Evolutionary conservation across 1,140 invertebrate species (phyloP).

Genomic region (Lasaia peninsularis): DNA sequence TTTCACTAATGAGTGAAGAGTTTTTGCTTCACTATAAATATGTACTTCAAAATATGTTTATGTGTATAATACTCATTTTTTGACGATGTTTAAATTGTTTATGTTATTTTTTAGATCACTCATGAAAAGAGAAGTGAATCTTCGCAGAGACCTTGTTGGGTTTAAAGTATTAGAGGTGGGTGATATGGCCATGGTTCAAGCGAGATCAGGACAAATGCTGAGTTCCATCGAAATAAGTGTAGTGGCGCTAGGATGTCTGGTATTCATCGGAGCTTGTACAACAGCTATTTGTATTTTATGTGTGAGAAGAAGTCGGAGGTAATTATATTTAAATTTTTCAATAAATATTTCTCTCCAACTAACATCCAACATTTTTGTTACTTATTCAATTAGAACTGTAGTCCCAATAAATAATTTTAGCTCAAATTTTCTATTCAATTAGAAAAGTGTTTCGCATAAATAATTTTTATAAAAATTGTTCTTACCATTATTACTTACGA

Average conservation of each 20-base stretch:
- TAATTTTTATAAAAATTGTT: too few relatives aligned
- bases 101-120: conserved; percentile 76
- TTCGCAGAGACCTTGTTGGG: conserved; percentile 79
- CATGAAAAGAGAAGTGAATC: conserved; percentile 78
- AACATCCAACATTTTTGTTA: conserved; percentile 5
- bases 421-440: too few relatives aligned
- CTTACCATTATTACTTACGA: too few relatives aligned
- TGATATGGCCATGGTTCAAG: conserved; percentile 54
- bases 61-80: too few relatives aligned
- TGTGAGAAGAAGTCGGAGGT: conserved; percentile 82
- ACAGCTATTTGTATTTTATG: conserved; percentile 89
- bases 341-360: neutral
- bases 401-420: too few relatives aligned
- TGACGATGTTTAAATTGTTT: too few relatives aligned
- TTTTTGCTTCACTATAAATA: too few relatives aligned
- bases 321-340: conserved; percentile 15
- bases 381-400: neutral
- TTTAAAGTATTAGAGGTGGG: conserved; percentile 79
- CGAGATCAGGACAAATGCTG: conserved; percentile 47
- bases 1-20: too few relatives aligned
- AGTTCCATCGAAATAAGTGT: conserved; percentile 89
- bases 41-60: too few relatives aligned
- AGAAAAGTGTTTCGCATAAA: too few relatives aligned
- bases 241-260: conserved; percentile 85
- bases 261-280: conserved; percentile 87